Percentiles rank a stretch among this genome's conserved stretches.
phyloP scores from a whole-genome alignment of 2,797 vertebrate species.

The Paratrypauchen microcephalus region DNA sequence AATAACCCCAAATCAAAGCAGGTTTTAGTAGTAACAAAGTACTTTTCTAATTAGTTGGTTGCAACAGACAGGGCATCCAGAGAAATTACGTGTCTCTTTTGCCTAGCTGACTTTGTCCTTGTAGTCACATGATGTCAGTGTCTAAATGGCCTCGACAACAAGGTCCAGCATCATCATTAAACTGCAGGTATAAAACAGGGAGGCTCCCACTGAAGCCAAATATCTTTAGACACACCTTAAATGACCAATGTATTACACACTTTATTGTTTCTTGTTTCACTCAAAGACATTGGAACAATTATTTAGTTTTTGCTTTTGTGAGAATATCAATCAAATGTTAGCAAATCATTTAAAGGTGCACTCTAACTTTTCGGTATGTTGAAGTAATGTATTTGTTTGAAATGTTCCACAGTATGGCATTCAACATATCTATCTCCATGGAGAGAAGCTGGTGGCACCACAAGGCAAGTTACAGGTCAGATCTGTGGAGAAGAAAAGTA shows the following conservation, averaged over 20 bases:
- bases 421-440: too few species aligned
- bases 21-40: neutral
- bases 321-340: too few species aligned
- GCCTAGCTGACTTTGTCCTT: neutral
- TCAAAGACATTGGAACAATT: too few species aligned
- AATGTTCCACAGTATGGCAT: too few species aligned
- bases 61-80: too few species aligned
- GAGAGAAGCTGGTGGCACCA: too few species aligned
- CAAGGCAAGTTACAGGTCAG: too few species aligned
- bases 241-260: neutral
- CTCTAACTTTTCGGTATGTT: too few species aligned
- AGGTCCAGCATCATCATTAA: constrained; percentile 6
- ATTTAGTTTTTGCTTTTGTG: too few species aligned
- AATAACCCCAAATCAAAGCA: neutral
- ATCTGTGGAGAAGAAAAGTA: too few species aligned
- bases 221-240: neutral
- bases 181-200: constrained; percentile 14
- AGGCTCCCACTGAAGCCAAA: neutral
- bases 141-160: neutral
- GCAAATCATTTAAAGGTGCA: too few species aligned
- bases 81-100: neutral
- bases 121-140: neutral
- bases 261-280: neutral
- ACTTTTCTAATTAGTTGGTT: neutral
- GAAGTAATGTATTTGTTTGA: too few species aligned